phyloP scores from a whole-genome alignment of 2,888 invertebrate genomes.

The Bursaphelenchus okinawaensis region DNA sequence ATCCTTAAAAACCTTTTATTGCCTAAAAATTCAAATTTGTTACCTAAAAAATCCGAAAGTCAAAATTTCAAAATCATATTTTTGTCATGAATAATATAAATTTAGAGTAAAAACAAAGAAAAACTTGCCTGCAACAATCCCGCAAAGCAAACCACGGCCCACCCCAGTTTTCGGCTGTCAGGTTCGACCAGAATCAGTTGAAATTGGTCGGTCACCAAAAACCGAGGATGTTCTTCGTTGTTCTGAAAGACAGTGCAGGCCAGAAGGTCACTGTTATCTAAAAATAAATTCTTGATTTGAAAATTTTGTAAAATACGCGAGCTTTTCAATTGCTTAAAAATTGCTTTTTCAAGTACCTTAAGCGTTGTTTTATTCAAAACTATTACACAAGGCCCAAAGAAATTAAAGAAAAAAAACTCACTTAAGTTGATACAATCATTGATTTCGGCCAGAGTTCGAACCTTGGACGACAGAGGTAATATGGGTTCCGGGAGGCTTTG shows the following conservation, averaged over 20 bases:
- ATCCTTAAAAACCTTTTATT: background rate
- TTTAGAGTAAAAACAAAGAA: background rate
- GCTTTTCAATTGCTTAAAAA: background rate
- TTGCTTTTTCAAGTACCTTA: too few relatives aligned
- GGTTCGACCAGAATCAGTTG: slow-evolving; percentile 96
- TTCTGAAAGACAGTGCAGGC: slow-evolving; percentile 87
- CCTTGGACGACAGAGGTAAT: slow-evolving; percentile 78
- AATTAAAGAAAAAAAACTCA: too few relatives aligned
- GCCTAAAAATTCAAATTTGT: too few relatives aligned
- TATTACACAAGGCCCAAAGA: too few relatives aligned
- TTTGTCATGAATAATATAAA: background rate
- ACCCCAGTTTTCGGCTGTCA: slow-evolving; percentile 84
- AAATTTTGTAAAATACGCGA: background rate
- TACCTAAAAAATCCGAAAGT: background rate
- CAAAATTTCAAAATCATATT: background rate
- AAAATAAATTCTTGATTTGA: slow-evolving; percentile 48
- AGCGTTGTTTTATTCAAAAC: too few relatives aligned
- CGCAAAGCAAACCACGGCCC: slow-evolving; percentile 94
- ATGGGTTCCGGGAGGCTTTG: slow-evolving; percentile 77
- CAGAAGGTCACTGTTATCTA: slow-evolving; percentile 94
- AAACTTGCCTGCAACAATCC: slow-evolving; percentile 71
- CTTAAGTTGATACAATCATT: slow-evolving; percentile 92
- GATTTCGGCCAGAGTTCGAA: slow-evolving; percentile 79
- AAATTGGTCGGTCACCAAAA: slow-evolving; percentile 86
- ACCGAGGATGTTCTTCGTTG: slow-evolving; percentile 65